A percentile compares a stretch with the other conserved stretches of the same genome.
phyloP scores from a whole-genome alignment of 2,113 vertebrate species.

The Turnix velox region DNA sequence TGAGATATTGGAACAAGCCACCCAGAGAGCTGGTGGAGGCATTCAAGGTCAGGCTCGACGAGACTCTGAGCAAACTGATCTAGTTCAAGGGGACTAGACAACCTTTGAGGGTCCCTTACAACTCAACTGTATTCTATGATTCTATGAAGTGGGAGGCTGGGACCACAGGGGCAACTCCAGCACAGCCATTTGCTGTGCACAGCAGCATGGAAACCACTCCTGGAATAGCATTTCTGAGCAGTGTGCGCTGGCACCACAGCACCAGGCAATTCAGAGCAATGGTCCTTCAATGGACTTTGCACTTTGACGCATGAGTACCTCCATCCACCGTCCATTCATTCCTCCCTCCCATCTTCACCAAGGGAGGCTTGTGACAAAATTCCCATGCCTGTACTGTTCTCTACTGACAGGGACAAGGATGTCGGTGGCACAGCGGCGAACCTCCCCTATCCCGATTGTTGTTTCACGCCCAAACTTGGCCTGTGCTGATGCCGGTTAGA shows the following conservation, averaged over 20 bases:
- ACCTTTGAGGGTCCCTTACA: too few species aligned
- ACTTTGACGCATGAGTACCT: accelerated
- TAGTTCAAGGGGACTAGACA: too few species aligned
- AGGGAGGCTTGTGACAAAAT: background rate
- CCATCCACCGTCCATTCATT: background rate
- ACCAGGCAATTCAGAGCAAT: accelerated
- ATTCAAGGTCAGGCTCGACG: too few species aligned
- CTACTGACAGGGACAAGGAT: too few species aligned
- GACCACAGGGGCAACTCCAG: background rate
- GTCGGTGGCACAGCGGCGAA: accelerated
- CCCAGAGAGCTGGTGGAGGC: too few species aligned
- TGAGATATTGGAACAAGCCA: too few species aligned
- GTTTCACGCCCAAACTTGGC: background rate
- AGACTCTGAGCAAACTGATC: too few species aligned
- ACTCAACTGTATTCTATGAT: too few species aligned
- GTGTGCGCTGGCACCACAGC: background rate
- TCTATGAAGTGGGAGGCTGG: accelerated
- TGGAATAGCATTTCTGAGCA: background rate
- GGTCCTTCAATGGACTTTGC: background rate
- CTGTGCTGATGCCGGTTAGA: too few species aligned
- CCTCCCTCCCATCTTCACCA: accelerated
- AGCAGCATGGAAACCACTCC: too few species aligned
- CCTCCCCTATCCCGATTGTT: accelerated
- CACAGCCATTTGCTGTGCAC: background rate
- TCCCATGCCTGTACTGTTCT: background rate